Base-by-base conservation (phyloP, 2,888 invertebrate genomes). In the Apoda limacodes region DNA sequence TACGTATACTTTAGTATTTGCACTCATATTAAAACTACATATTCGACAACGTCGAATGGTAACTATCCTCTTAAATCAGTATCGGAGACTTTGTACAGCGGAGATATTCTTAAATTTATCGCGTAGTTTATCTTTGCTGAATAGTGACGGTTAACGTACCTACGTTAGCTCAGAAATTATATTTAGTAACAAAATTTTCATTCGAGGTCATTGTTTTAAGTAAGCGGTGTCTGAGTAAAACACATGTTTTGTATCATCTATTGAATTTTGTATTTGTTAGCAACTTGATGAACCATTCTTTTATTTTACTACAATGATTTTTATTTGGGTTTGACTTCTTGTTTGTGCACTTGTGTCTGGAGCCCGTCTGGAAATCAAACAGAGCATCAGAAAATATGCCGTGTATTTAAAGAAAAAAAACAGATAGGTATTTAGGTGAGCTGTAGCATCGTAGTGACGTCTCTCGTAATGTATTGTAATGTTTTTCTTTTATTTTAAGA, bases 221-320 rank as follows among this genome's bases (percentile, higher is more conserved):
- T 7, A 5, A 14, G 10, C 14, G 10, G 10, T 17, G n/a, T n/a
- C 12, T 7, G 14, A 17, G 26, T 9, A 14, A 15, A n/a, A 17
- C 14, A 14, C 9, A 14, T 14, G 19, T 14, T 25, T 27, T 33
- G 28, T 27, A 28, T 33, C 25, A 27, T 21, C 26, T 11, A 25
- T 28, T 6, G 21, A 13, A 17, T 6, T 30, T 22, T 30, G 20
- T 34, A 30, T 15, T n/a, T 10, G 13, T 22, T 12, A 27, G 28
- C 30, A 30, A 35, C 30, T 28, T 31, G 35, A 30, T 26, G 11
- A 15, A 20, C 22, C 24, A 35, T 31, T 26, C 5, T 9, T 28
- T 35, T 41, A 41, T 43, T 12, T 12, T 21, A 9, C 19, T 6
- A 7, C 19, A 19, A 9, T 10, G 19, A 10, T 9, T 10, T 19